phyloP scores from a whole-genome alignment of 2,888 invertebrate species.

The Apodemia zela region DNA sequence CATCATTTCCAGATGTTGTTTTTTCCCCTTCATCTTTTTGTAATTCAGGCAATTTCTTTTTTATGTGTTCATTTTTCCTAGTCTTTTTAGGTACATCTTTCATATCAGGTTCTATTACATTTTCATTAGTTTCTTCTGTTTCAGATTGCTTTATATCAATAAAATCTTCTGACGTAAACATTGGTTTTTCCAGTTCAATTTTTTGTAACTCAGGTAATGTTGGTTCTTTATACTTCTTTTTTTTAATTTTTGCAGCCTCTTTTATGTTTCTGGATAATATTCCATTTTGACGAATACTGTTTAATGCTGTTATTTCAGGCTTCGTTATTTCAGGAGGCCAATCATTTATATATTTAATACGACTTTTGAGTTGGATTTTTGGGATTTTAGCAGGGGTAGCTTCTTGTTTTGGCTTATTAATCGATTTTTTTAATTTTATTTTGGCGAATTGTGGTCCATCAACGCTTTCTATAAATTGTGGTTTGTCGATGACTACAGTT shows the following conservation, averaged over 20 bases:
- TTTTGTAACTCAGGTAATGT: slow-evolving; percentile 78
- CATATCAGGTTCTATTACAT: background rate
- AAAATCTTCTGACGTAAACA: slow-evolving; percentile 75
- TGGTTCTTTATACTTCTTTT: slow-evolving; percentile 78
- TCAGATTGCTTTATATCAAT: slow-evolving; percentile 26
- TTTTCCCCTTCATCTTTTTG: background rate
- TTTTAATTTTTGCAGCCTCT: slow-evolving; percentile 84
- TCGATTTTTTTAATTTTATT: slow-evolving; percentile 84
- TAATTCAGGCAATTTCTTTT: background rate
- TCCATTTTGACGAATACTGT: slow-evolving; percentile 82
- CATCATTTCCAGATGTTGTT: slow-evolving; percentile 20
- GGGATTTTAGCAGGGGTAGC: slow-evolving; percentile 71
- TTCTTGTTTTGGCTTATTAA: slow-evolving; percentile 71
- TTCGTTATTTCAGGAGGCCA: slow-evolving; percentile 82
- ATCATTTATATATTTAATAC: slow-evolving; percentile 81
- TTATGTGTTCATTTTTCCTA: background rate
- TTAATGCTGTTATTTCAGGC: slow-evolving; percentile 74
- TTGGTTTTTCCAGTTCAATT: slow-evolving; percentile 78
- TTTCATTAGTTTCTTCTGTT: slow-evolving; percentile 12
- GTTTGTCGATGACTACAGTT: slow-evolving; percentile 81
- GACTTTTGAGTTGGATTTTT: slow-evolving; percentile 86
- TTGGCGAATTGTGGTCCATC: slow-evolving; percentile 83
- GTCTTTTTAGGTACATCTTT: background rate
- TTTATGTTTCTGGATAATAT: slow-evolving; percentile 85
- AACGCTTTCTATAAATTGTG: slow-evolving; percentile 82